These are phyloP conservation scores for Amphimallon solstitiale DNA, from an alignment of 2,888 invertebrate genomes.

Conservation along the genomic window DNA sequence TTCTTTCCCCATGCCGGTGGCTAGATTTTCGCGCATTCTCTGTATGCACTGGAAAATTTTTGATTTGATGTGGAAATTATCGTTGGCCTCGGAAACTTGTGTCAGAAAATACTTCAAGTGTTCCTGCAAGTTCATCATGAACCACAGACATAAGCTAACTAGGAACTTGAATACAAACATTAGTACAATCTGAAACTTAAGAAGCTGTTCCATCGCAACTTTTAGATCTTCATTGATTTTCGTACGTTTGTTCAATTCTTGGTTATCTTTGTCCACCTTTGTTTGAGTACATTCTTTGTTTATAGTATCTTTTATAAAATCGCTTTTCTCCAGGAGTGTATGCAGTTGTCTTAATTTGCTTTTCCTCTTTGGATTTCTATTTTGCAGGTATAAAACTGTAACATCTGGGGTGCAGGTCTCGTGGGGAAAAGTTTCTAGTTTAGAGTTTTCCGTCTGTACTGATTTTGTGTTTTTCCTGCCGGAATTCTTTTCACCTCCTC, in stretches of 20 bases:
- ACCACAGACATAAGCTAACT: neutral
- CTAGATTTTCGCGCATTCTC: too few species aligned
- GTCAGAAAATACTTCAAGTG: too few species aligned
- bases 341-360: slow-evolving; percentile 9
- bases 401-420: neutral
- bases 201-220: slow-evolving; percentile 7
- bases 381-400: slow-evolving; percentile 11
- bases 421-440: neutral
- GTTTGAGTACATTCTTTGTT: neutral
- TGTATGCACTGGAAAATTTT: too few species aligned
- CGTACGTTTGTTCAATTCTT: neutral
- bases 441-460: slow-evolving; percentile 2
- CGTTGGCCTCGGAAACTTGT: too few species aligned
- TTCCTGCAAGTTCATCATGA: too few species aligned
- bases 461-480: slow-evolving; percentile 1
- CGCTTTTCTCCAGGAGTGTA: slow-evolving; percentile 2
- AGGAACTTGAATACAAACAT: neutral
- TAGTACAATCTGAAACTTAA: neutral
- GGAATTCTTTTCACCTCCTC: neutral
- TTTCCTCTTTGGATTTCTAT: neutral
- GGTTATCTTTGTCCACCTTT: slow-evolving; percentile 7
- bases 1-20: too few species aligned
- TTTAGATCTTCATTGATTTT: slow-evolving; percentile 2
- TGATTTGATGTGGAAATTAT: too few species aligned
- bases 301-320: neutral